Percentiles rank a stretch among this genome's conserved stretches.
phyloP scores from a whole-genome alignment of 1,140 invertebrate genomes.

The Drosophila kurseongensis region DNA sequence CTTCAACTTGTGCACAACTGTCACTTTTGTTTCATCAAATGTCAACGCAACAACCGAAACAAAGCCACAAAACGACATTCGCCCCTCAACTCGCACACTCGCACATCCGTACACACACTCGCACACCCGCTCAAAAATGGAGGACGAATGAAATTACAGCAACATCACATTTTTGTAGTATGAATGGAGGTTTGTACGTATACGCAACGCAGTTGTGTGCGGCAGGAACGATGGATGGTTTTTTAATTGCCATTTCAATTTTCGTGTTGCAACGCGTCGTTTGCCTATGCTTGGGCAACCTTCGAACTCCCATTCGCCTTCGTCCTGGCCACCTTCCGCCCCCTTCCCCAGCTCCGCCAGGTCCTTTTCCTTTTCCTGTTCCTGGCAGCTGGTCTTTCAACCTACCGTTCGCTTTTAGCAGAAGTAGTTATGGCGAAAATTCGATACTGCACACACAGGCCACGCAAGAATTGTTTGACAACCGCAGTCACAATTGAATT shows the following conservation, averaged over 20 bases:
- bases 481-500: slow-evolving; percentile 79
- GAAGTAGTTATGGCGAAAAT: slow-evolving; percentile 57
- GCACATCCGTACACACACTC: slow-evolving; percentile 3
- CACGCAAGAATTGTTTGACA: slow-evolving; percentile 73
- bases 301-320: slow-evolving; percentile 33
- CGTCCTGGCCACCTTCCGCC: slow-evolving; percentile 1
- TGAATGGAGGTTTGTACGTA: slow-evolving; percentile 33
- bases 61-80: slow-evolving; percentile 78
- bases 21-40: slow-evolving; percentile 83
- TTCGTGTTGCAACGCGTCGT: slow-evolving; percentile 73
- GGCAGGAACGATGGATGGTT: slow-evolving; percentile 79
- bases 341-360: background rate
- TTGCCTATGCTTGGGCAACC: slow-evolving; percentile 38
- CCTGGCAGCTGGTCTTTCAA: slow-evolving; percentile 26
- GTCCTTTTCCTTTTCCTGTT: slow-evolving; percentile 9
- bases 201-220: slow-evolving; percentile 54
- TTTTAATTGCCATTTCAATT: slow-evolving; percentile 83
- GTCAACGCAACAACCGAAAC: slow-evolving; percentile 82
- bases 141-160: slow-evolving; percentile 78
- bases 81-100: slow-evolving; percentile 20
- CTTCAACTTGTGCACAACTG: slow-evolving; percentile 80
- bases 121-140: slow-evolving; percentile 28
- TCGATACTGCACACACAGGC: slow-evolving; percentile 55
- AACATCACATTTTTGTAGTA: slow-evolving; percentile 50
- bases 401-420: slow-evolving; percentile 21